Base-by-base conservation (phyloP, 2,113 vertebrate species). In the Paradisaea rubra region DNA sequence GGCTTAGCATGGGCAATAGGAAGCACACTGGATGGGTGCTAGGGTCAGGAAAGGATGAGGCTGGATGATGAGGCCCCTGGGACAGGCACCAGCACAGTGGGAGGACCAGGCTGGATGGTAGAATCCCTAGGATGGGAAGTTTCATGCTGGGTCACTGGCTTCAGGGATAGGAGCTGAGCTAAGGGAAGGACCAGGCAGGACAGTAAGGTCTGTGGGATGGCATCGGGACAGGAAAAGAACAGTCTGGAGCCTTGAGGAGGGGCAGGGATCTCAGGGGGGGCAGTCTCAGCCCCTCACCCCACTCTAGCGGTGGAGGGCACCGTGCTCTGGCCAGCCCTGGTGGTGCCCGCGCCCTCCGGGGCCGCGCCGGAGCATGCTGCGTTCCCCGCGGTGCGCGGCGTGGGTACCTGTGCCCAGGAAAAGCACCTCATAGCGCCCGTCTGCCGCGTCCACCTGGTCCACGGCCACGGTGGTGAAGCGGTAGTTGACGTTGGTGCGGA, bases 401-500 rank as follows among this genome's bases (percentile, higher is more conserved):
- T 94, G 98, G 98, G 97, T 98, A 99, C 99, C 99, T 98, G 99
- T 99, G 96, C 99, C 99, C 97, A 99, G 98, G 98, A 99, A 99
- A 95, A 99, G 99, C 97, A 99, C 99, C 97, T 99, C 99, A 94
- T 99, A 99, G 97, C 98, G 99, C 91, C 99, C 99, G 1, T 99
- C 99, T 13, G 99, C 99, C 27, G 99, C 99, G 4, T 99, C 98
- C 97, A 99, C 99, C 96, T 99, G 99, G 97, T 99, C 99, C 89
- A 99, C 99, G 0, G 99, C 98, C 44, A 99, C 98, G 11, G 99
- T 99, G 95, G 99, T 99, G 97, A 99, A 99, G 93, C 99, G 99
- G 91, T 99, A 99, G 97, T 99, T 98, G 53, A 99, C 98, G 0
- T 99, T 99, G 39, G 98, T 99, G 92, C 99, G 98, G 69, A 99